Conservation (phyloP, 1,140 invertebrate species). For the Drosophila ananassae region DNA sequence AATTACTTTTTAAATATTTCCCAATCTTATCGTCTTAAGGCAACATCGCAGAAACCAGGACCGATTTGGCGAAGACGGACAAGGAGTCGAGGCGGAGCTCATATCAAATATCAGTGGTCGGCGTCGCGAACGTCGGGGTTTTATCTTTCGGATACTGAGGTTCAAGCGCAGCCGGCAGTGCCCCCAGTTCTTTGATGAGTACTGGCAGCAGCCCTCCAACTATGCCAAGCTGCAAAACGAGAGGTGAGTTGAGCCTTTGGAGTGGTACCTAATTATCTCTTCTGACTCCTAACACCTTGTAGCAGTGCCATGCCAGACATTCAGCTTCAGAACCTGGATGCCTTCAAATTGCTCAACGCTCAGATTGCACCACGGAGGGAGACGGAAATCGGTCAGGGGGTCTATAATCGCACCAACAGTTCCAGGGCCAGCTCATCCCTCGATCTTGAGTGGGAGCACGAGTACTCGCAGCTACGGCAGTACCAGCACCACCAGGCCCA, state of each 20-base stretch:
- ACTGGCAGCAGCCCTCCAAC: constrained; percentile 71
- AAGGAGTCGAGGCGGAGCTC: constrained; percentile 67
- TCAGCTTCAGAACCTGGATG: constrained; percentile 76
- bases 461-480: constrained; percentile 68
- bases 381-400: constrained; percentile 56
- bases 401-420: constrained; percentile 47
- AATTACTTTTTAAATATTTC: not conserved
- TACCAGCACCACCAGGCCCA: constrained; percentile 52
- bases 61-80: constrained; percentile 1
- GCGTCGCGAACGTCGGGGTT: constrained; percentile 53
- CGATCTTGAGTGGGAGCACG: constrained; percentile 82
- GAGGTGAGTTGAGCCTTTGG: constrained; percentile 38
- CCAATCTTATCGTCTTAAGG: constrained; percentile 42
- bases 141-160: constrained; percentile 75
- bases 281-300: too few species aligned
- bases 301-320: constrained; percentile 57
- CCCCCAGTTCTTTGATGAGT: constrained; percentile 68
- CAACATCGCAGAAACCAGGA: constrained; percentile 32
- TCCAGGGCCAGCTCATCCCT: constrained; percentile 78
- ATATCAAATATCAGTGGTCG: constrained; percentile 49
- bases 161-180: constrained; percentile 68
- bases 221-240: constrained; percentile 70
- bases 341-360: constrained; percentile 64
- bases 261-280: not conserved
- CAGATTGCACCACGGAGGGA: constrained; percentile 56